Conservation (phyloP, 2,888 invertebrate genomes). For the Leistus spinibarbis region DNA sequence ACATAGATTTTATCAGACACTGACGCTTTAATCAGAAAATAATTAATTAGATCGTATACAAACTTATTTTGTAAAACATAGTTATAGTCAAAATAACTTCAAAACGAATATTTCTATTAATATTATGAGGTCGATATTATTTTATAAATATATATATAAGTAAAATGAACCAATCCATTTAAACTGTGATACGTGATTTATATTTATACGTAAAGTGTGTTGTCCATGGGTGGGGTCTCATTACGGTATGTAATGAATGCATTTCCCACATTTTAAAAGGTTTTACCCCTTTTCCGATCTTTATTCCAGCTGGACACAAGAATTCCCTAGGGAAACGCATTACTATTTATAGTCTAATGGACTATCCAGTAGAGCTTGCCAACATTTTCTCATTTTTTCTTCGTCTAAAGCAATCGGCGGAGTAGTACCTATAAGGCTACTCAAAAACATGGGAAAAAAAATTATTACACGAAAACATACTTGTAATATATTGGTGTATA, state of each 20-base stretch:
- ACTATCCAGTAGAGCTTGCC: not conserved
- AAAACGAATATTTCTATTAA: too few relatives aligned
- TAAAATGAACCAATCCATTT: too few relatives aligned
- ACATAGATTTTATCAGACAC: too few relatives aligned
- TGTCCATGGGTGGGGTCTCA: not conserved
- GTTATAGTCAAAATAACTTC: too few relatives aligned
- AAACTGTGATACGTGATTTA: not conserved
- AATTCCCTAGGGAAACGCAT: not conserved
- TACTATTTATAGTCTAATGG: not conserved
- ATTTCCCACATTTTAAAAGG: not conserved
- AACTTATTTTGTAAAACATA: too few relatives aligned
- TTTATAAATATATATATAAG: too few relatives aligned
- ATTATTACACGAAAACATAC: not conserved
- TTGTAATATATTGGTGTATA: not conserved
- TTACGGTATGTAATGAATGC: not conserved
- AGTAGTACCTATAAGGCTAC: not conserved
- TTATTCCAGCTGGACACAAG: not conserved
- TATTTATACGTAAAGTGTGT: not conserved
- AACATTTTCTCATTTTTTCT: not conserved
- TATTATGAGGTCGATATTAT: too few relatives aligned
- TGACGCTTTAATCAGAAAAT: too few relatives aligned
- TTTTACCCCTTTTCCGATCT: not conserved
- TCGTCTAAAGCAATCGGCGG: not conserved
- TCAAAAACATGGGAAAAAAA: not conserved
- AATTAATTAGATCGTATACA: too few relatives aligned